Evolutionary conservation across 1,140 invertebrate species (phyloP), one percentile per base, ranked within the genome.

Genomic region (Cotesia chilonis): DNA sequence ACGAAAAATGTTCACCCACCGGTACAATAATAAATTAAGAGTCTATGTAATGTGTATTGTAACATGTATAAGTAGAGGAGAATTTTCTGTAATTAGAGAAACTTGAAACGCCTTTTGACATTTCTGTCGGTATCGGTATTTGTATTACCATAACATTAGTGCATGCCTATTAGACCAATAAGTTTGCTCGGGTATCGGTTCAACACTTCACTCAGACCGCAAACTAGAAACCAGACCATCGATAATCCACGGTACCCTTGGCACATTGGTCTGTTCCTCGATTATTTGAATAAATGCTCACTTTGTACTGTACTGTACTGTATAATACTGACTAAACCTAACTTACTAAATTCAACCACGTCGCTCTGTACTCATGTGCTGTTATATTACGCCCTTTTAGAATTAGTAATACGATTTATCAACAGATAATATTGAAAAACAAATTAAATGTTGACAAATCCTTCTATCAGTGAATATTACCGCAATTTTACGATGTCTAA

Each of bases 201-300:
- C 70, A 74, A 10, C 41, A 47, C 41, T 9, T 5, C 41, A 10
- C 7, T 7, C 75, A 74, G 78, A 75, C 72, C 71, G 72, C 79
- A 77, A 76, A 77, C 70, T 73, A 80, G 76, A 75, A 76, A 76
- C 20, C 51, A 67, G n/a, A 54, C 36, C 63, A 37, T 71, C 70
- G 61, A 71, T 71, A 71, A 71, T 71, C 70, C 51, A 64, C 65
- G 35, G 59, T 41, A 47, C 38, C 10, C 77, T 73, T 59, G 7
- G 57, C 17, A 59, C 17, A 51, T 51, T 57, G 14, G 37, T 14
- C 61, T 76, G 73, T 75, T 79, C 75, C 75, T 75, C 67, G 72
- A 75, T 74, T 75, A 76, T 70, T 67, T 73, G 69, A 68, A 72
- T 71, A 76, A 71, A 72, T 78, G 78, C 68, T 71, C 70, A 65